Base-by-base conservation (phyloP, 2,888 invertebrate species). In the Cerceris rybyensis region DNA sequence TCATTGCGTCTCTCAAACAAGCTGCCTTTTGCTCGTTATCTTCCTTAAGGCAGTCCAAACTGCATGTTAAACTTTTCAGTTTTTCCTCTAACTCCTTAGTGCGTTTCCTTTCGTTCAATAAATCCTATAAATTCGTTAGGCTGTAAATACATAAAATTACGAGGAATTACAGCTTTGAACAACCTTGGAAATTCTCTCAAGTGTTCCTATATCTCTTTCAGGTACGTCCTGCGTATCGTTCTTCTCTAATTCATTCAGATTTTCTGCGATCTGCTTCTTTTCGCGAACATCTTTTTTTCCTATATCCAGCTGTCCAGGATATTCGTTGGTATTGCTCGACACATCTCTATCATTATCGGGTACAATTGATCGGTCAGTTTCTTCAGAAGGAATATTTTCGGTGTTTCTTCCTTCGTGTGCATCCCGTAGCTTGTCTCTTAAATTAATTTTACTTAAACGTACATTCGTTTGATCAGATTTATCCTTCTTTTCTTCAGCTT, bases 61-160 rank as follows among this genome's bases (percentile, higher is more conserved):
- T 81, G 39, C 84, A 84, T 41, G 77, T 84, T 59, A 84, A 64
- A 7, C 65, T 78, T 66, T 86, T 69, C 16, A 88, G 64, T 73
- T 86, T 79, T 61, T 83, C 80, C 54, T 83, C 85, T 17, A 88
- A 69, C 54, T 87, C 84, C 39, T 58, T 66, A 16, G 71, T 77
- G 8, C 74, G 82, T 58, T 60, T 81, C 17, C 75, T 82, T 63
- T 87, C 84, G 13, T 72, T 73, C 58, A 70, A 64, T 1, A 88
- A 69, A 59, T 88, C 84, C 88, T 87, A 72, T 11, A 41, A 75
- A 4, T 28, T 28, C 28, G 28, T 28, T 4, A 28, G 28, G 1
- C 28, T 28, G 28, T 28, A 28, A 28, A 28, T 28, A 28, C 28
- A 28, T 28, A 28, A 28, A 28, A 28, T 28, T 4, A 28, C 28